A percentile compares a stretch with the other conserved stretches of the same genome.
These are phyloP conservation scores for Gymnosoma rotundatum DNA, from an alignment of 2,888 invertebrate genomes.

Conservation along the genomic window DNA sequence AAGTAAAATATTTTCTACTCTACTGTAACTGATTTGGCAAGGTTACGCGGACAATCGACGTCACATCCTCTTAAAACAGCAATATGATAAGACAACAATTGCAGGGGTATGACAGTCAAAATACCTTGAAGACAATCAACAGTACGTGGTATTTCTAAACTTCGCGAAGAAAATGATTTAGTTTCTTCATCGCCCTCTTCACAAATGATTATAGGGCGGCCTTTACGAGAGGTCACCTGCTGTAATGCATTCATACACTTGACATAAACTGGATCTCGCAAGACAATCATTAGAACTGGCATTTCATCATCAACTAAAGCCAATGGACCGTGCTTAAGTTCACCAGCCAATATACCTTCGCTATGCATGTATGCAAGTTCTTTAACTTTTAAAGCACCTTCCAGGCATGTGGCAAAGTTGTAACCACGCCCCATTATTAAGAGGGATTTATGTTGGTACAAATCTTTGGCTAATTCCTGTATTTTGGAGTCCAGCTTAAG, in stretches of 20 bases:
- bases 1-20: constrained; percentile 85
- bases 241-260: constrained; percentile 99
- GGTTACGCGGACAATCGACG: constrained; percentile 98
- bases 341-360: constrained; percentile 99
- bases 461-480: constrained; percentile 91
- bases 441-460: constrained; percentile 96
- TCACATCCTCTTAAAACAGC: constrained; percentile 97
- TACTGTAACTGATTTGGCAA: constrained; percentile 99
- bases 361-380: constrained; percentile 99
- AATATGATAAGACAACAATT: constrained; percentile 98
- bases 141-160: constrained; percentile 95
- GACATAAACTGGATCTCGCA: constrained; percentile 96
- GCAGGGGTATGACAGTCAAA: constrained; percentile 99
- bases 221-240: constrained; percentile 96
- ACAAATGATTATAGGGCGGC: constrained; percentile 96
- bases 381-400: constrained; percentile 98
- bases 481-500: constrained; percentile 94
- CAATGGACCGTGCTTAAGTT: constrained; percentile 98
- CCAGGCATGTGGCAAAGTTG: constrained; percentile 99
- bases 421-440: constrained; percentile 99
- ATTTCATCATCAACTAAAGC: constrained; percentile 98
- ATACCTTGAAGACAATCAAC: constrained; percentile 98
- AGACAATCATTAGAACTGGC: constrained; percentile 99
- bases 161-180: constrained; percentile 88
- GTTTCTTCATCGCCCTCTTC: constrained; percentile 97